Conservation (phyloP, 1,140 invertebrate species). For the Drosophila serrata region DNA sequence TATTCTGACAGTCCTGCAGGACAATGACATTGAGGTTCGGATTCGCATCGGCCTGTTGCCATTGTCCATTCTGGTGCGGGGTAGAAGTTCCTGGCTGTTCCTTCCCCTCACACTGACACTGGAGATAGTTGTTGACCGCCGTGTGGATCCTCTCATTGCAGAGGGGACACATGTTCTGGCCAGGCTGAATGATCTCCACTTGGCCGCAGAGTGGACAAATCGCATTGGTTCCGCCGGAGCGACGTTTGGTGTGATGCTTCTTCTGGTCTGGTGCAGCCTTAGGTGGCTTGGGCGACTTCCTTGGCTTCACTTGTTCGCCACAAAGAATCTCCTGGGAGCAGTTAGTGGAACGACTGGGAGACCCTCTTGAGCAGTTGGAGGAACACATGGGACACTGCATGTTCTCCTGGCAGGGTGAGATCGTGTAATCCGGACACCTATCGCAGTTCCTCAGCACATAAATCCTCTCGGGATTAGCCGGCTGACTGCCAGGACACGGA, state of each 20-base stretch:
- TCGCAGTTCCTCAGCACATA: slow-evolving; percentile 42
- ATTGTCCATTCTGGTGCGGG: too few species aligned
- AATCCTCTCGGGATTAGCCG: slow-evolving; percentile 6
- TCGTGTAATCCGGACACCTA: slow-evolving; percentile 23
- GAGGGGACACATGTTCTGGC: slow-evolving; percentile 21
- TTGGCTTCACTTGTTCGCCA: background rate
- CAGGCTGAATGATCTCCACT: background rate
- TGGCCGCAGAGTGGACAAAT: slow-evolving; percentile 37
- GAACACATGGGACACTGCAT: background rate
- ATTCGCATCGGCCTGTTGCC: background rate
- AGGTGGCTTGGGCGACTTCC: background rate
- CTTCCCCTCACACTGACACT: background rate
- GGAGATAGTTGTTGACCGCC: slow-evolving; percentile 18
- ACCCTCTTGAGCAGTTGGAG: background rate
- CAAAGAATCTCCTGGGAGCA: background rate
- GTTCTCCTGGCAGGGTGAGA: slow-evolving; percentile 10
- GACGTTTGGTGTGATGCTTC: background rate
- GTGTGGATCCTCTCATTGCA: slow-evolving; percentile 39
- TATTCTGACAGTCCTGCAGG: slow-evolving; percentile 53
- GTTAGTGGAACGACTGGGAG: background rate
- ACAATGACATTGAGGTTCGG: slow-evolving; percentile 55
- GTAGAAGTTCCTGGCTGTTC: background rate
- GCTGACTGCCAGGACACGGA: slow-evolving; percentile 2
- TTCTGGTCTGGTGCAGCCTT: background rate
- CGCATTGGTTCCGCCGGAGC: slow-evolving; percentile 2